Evolutionary conservation across 2,888 invertebrate species (phyloP).

Genomic region (Abrostola triplasia): DNA sequence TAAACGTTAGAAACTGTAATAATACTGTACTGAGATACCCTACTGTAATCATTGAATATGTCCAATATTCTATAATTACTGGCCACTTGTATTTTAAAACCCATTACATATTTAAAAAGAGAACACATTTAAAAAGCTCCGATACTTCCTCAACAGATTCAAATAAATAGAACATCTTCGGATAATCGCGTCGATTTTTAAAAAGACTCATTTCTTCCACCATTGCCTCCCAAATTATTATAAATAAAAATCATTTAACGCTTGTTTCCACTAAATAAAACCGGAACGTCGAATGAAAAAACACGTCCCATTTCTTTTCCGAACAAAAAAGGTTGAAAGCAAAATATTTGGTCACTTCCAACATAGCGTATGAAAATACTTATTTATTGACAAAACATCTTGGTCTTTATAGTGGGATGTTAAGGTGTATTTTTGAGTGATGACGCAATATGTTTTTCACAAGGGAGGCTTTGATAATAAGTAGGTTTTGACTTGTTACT

Average conservation of each 20-base stretch:
- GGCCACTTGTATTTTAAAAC: neutral
- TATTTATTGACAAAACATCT: conserved; percentile 34
- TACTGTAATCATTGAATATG: too few species aligned
- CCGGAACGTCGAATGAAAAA: conserved; percentile 40
- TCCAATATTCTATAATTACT: neutral
- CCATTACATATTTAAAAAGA: neutral
- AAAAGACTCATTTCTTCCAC: conserved; percentile 31
- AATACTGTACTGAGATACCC: too few species aligned
- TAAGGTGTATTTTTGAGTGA: conserved; percentile 43
- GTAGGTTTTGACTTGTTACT: conserved; percentile 29
- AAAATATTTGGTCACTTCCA: conserved; percentile 69
- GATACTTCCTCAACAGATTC: conserved; percentile 6
- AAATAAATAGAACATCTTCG: conserved; percentile 21
- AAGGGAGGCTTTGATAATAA: conserved; percentile 37
- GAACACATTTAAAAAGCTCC: conserved; percentile 3
- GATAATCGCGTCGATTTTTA: conserved; percentile 33
- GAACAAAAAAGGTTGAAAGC: conserved; percentile 58
- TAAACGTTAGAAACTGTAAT: too few species aligned
- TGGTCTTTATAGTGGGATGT: conserved; percentile 9
- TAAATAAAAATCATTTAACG: conserved; percentile 37
- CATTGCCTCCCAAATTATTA: conserved; percentile 48
- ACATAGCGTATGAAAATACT: conserved; percentile 47
- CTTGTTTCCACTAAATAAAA: conserved; percentile 48
- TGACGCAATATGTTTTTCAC: conserved; percentile 40
- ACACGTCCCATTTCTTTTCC: conserved; percentile 58